phyloP scores from a whole-genome alignment of 1,140 invertebrate species.

The Acyrthosiphon pisum region DNA sequence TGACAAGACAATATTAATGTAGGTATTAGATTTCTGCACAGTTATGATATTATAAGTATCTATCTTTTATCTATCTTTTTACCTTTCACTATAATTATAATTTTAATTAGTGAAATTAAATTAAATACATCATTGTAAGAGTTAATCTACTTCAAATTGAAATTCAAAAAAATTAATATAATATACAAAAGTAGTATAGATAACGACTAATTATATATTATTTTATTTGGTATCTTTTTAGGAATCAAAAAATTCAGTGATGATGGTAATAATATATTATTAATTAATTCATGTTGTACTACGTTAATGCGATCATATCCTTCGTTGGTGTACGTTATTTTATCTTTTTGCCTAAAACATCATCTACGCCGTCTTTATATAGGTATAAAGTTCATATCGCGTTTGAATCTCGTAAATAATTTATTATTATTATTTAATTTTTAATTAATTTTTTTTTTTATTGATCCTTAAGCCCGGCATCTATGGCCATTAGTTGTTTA shows the following conservation, averaged over 20 bases:
- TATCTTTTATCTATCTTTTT: neutral
- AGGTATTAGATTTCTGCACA: too few relatives aligned
- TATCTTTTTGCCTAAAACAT: neutral
- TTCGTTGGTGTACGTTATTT: neutral
- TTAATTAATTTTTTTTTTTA: too few relatives aligned
- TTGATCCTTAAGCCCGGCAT: too few relatives aligned
- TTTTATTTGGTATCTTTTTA: neutral
- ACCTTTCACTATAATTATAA: neutral
- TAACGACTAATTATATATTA: neutral
- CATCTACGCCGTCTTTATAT: neutral
- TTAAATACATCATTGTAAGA: neutral
- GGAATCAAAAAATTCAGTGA: neutral
- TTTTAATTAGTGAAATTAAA: conserved; percentile 5
- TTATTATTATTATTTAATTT: neutral
- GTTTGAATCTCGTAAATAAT: neutral
- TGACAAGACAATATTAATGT: neutral
- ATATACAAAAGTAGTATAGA: neutral
- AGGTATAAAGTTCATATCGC: neutral
- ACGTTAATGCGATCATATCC: neutral
- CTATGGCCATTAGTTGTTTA: too few relatives aligned
- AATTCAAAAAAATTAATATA: neutral
- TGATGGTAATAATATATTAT: neutral
- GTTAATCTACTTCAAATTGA: neutral
- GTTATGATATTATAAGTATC: neutral
- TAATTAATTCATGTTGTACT: neutral